Base-by-base conservation (phyloP, 2,797 vertebrate genomes). In the Centroberyx gerrardi region DNA sequence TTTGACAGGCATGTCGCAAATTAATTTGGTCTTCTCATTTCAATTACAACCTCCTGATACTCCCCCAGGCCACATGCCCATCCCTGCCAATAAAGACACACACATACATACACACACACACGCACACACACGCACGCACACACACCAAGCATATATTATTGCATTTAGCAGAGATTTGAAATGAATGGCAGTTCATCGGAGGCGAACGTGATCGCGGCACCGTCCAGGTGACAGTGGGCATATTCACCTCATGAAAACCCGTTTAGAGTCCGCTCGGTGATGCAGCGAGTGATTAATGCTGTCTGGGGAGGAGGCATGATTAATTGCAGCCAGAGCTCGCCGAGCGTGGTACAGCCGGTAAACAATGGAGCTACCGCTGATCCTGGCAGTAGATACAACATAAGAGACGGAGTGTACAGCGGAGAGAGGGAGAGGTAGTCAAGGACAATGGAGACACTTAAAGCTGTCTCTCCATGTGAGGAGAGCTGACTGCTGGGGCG, bases 241-340 rank as follows among this genome's bases (percentile, higher is more conserved):
- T 81, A 82, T 87, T 88, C 82, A 79, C 59, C 71, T 81, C 68
- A 80, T 88, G 74, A 86, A 83, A 78, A 74, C 76, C 71, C 76
- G 87, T 81, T 90, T 81, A 86, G 72, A 75, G 67, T 82, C 73
- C 40, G 56, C 78, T 75, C 72, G 74, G 72, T 65, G 84, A 84
- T 87, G 76, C 86, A 69, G 74, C 75, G 74, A 74, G 70, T 87
- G 90, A 93, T 93, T 93, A 90, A 86, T 84, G 71, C 71, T 52
- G 86, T 90, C 88, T 90, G 74, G 79, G 74, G 73, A 64, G 58
- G 67, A 90, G 79, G 72, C 80, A 59, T 89, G 86, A 91, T 93
- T 92, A 93, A 92, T 90, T 84, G 78, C 83, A 76, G 72, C 63
- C 73, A 65, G 80, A 82, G 81, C 78, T 80, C 71, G 61, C 63